Percentiles rank a stretch among this genome's conserved stretches.
phyloP scores from a whole-genome alignment of 37 sponge, comb jelly and placozoan species.

The Spongilla lacustris region DNA sequence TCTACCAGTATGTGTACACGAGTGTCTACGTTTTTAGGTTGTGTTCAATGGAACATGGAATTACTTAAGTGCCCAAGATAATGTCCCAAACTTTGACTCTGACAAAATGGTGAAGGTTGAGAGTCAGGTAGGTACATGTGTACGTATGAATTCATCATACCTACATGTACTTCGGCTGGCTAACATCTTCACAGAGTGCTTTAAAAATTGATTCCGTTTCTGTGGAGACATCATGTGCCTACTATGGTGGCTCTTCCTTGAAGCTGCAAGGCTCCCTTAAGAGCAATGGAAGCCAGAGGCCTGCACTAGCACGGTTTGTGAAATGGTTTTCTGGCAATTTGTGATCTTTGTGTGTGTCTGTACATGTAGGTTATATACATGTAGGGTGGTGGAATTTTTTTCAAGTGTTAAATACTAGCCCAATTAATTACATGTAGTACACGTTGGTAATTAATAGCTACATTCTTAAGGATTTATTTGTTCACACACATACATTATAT shows the following conservation, averaged over 20 bases:
- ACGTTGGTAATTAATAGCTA: no score
- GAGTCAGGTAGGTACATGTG: constrained; percentile 36
- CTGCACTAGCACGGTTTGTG: constrained; percentile 28
- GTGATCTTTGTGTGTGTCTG: no score
- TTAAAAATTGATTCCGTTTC: constrained; percentile 38
- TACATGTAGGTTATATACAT: no score
- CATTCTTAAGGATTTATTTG: no score
- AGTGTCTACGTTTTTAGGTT: no score
- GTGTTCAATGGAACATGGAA: constrained; percentile 58
- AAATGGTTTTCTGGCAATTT: constrained; percentile 30
- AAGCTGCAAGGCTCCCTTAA: constrained; percentile 44
- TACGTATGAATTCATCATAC: no score
- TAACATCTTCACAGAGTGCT: constrained; percentile 39
- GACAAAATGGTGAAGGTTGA: constrained; percentile 18
- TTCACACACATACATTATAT: no score
- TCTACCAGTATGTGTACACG: background rate
- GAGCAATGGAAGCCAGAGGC: background rate
- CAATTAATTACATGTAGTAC: no score
- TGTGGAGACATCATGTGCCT: constrained; percentile 35
- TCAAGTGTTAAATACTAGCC: no score
- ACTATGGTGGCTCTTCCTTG: constrained; percentile 64
- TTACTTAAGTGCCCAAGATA: constrained; percentile 82
- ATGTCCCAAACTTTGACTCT: constrained; percentile 74
- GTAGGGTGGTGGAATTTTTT: no score
- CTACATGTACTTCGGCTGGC: no score